Base-by-base conservation (phyloP, 2,888 invertebrate species). In the Philereme transversata region DNA sequence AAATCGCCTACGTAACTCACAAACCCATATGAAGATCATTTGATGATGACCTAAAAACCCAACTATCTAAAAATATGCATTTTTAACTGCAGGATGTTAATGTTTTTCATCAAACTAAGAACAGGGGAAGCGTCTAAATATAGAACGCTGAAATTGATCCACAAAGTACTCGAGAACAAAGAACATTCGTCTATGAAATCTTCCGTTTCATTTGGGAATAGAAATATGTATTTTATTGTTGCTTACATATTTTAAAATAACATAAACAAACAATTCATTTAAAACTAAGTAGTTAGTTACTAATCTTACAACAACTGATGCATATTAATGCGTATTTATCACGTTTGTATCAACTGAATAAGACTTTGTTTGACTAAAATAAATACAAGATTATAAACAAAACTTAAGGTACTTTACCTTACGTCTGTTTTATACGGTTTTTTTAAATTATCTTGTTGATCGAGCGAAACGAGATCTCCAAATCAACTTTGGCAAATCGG, bases 71-170 rank as follows among this genome's bases (percentile, higher is more conserved):
- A 40, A 34, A 51, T 49, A 38, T 34, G 36, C 33, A 22, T 40
- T 35, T 57, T 51, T 46, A 49, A 52, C 35, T 41, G 48, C 58
- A 43, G 53, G 53, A 61, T 51, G 45, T 48, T 10, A n/a, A 40
- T 35, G 41, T 51, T 60, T 60, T 54, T 50, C 48, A 38, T 50
- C 44, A 5, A 33, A 40, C 45, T 38, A n/a, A 53, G 46, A 10
- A 46, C 43, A 10, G 51, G 51, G 45, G 38, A 48, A 40, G 40
- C 4, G 35, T 46, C 11, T 55, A 60, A 55, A 47, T 50, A 54
- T 60, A 51, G 54, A 5, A 49, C 2, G 45, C 8, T 43, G 43
- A 43, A 41, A 40, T 40, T 48, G 10, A 38, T 34, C 10, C 10
- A 54, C 48, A 58, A 48, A 58, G 51, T 41, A 44, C 54, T 41